Evolutionary conservation across 2,888 invertebrate genomes (phyloP).

Genomic region (Quadroppia sp.): DNA sequence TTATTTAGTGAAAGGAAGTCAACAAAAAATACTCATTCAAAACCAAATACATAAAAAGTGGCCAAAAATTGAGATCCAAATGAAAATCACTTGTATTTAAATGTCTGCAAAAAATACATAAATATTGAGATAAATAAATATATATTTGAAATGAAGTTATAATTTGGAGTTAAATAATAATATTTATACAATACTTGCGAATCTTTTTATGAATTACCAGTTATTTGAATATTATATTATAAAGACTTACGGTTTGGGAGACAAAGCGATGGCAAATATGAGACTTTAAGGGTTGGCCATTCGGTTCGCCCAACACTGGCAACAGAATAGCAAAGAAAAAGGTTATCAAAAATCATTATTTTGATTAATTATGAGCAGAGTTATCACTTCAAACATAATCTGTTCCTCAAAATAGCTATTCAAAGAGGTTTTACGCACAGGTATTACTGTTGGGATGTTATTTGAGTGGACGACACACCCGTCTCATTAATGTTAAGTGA

Average conservation of each 20-base stretch:
- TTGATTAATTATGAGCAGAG: conserved; percentile 25
- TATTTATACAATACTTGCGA: not conserved
- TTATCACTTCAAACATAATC: conserved; percentile 14
- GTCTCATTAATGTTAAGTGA: conserved; percentile 36
- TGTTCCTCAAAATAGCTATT: not conserved
- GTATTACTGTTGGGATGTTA: not conserved
- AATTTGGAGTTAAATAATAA: conserved; percentile 7
- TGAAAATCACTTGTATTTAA: not conserved
- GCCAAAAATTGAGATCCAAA: not conserved
- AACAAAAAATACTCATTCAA: conserved; percentile 3
- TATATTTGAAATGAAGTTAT: not conserved
- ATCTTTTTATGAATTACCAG: not conserved
- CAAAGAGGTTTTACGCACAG: not conserved
- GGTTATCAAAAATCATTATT: conserved; percentile 26
- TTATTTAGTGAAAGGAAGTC: conserved; percentile 31
- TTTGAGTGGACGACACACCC: conserved; percentile 31
- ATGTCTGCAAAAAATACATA: not conserved
- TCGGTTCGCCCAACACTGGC: not conserved
- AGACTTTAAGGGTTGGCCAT: conserved; percentile 20
- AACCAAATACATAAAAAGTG: conserved; percentile 4
- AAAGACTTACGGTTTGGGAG: not conserved
- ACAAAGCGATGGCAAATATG: not conserved
- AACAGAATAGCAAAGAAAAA: not conserved
- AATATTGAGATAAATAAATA: not conserved
- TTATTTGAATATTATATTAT: not conserved